Evolutionary conservation across 2,888 invertebrate species (phyloP).

Genomic region (Drosophila infuscata): DNA sequence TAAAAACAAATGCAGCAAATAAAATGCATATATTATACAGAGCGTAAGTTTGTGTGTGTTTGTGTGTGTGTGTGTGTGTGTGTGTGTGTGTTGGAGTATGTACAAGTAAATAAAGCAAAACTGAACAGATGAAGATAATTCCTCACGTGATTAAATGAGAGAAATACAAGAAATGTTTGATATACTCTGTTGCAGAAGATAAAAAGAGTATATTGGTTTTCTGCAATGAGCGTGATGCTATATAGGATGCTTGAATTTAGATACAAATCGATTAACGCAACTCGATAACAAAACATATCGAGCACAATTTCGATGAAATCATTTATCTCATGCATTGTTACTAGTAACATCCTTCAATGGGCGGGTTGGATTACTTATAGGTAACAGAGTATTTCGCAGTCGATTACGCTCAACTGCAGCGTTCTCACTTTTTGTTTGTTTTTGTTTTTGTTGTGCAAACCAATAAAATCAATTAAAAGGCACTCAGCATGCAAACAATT

Average conservation of each 20-base stretch:
- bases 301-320: background rate
- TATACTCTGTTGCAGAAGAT: background rate
- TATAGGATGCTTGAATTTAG: background rate
- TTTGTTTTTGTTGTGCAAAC: constrained; percentile 54
- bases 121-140: constrained; percentile 40
- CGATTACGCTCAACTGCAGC: background rate
- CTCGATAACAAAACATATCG: background rate
- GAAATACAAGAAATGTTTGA: constrained; percentile 10
- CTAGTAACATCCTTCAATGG: no score
- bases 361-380: background rate
- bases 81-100: background rate
- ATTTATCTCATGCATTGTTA: background rate
- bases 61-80: background rate
- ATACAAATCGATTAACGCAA: background rate
- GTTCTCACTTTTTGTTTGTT: constrained; percentile 26
- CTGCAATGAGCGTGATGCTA: background rate
- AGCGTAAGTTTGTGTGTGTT: background rate
- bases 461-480: constrained; percentile 80
- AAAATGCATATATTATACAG: constrained; percentile 69
- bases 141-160: constrained; percentile 45
- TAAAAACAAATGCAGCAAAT: constrained; percentile 71
- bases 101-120: constrained; percentile 65
- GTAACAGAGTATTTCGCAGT: background rate
- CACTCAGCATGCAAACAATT: constrained; percentile 82
- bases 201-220: background rate